A percentile compares a stretch with the other conserved stretches of the same genome.
Conservation (phyloP, 2,797 vertebrate genomes). For the Phalloptychus januarius region DNA sequence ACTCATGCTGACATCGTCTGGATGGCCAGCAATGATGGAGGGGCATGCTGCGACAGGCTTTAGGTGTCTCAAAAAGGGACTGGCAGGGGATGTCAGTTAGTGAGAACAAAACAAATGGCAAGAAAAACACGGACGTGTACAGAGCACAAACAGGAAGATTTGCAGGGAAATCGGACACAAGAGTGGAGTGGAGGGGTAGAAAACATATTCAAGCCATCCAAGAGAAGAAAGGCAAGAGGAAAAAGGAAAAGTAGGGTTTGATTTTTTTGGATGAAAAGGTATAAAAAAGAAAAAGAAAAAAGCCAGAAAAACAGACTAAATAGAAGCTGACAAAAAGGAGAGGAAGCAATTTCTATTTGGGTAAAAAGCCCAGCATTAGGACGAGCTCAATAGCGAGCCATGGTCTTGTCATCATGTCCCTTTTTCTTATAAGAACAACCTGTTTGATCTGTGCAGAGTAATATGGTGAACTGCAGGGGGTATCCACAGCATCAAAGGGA, state of each 20-base stretch:
- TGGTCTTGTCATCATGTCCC: conserved; percentile 63
- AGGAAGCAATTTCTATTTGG: conserved; percentile 51
- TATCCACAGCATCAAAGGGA: conserved; percentile 68
- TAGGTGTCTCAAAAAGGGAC: conserved; percentile 48
- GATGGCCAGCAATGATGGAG: conserved; percentile 64
- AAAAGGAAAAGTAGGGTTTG: conserved; percentile 24
- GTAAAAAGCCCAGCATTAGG: conserved; percentile 49
- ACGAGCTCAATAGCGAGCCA: conserved; percentile 52
- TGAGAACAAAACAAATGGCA: conserved; percentile 22
- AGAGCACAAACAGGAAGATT: conserved; percentile 29
- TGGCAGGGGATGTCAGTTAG: conserved; percentile 17
- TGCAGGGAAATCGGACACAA: conserved; percentile 12
- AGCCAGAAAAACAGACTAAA: conserved; percentile 30
- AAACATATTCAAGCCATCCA: conserved; percentile 49
- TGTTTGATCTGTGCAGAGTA: conserved; percentile 73
- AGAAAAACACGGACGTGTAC: conserved; percentile 22
- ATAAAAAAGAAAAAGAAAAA: conserved; percentile 28
- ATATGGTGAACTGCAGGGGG: conserved; percentile 64
- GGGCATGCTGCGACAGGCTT: conserved; percentile 64
- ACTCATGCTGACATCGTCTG: conserved; percentile 62
- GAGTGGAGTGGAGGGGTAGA: conserved; percentile 18
- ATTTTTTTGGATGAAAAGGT: conserved; percentile 27
- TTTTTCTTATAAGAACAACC: conserved; percentile 62
- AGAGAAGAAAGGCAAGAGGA: conserved; percentile 33
- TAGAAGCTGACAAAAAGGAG: conserved; percentile 14